Base-by-base conservation (phyloP, 1,140 invertebrate species). In the Drepana arcuata region DNA sequence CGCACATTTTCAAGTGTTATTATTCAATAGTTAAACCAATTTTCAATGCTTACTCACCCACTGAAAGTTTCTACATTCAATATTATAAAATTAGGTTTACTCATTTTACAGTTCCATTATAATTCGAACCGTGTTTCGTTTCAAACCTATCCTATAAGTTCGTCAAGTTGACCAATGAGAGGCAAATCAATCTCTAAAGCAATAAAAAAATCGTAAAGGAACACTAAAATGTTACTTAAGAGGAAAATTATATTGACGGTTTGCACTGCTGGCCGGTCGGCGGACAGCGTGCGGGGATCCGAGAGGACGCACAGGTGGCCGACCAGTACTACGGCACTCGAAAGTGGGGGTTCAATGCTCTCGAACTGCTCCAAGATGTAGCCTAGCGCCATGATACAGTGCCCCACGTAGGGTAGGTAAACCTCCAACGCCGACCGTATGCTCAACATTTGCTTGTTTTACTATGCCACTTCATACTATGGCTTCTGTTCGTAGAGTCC, bases 341-440 rank as follows among this genome's bases (percentile, higher is more conserved):
- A 55, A 0, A 77, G 4, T 2, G 70, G 66, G 1, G 66, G 57
- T 1, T 45, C 29, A 1, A 70, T 27, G 30, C 6, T 39, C 29
- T 64, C 50, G 16, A 75, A 49, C 18, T 80, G 67, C 34, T 80
- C 69, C 11, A 75, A 29, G 9, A 67, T 16, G 37, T 75, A 80
- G 25, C 75, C 75, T 7, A 71, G 2, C 7, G 64, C 65, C 71
- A 80, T 80, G 16, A 80, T 13, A 3, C 35, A 46, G 18, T 80
- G 68, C 13, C 75, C 75, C 6, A 77, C 28, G 28, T 67, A 67
- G 21, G 75, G 70, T 16, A 74, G 37, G 39, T 65, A 74, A 16
- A 44, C 24, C 12, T 56, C 42, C 16, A 71, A 1, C 24, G 54
- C 14, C 3, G 27, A 34, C n/a, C 49, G 21, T 9, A 62, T 31